phyloP scores from a whole-genome alignment of 2,113 vertebrate species.

The Chloropsis hardwickii region DNA sequence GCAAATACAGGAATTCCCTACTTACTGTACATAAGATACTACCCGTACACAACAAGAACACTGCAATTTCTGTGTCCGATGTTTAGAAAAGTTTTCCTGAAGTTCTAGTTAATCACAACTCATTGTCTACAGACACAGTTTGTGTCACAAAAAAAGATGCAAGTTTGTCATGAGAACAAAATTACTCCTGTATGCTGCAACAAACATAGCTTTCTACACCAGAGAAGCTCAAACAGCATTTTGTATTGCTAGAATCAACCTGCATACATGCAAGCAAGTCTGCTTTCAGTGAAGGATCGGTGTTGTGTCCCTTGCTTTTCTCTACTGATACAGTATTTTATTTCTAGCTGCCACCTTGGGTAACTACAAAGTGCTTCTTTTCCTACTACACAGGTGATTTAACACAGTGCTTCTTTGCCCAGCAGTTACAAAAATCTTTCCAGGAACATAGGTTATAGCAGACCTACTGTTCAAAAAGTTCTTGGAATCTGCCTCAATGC shows the following conservation, averaged over 20 bases:
- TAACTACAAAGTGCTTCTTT: not conserved
- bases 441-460: not conserved
- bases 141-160: not conserved
- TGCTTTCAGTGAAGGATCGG: not conserved
- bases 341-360: not conserved
- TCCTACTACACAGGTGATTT: not conserved
- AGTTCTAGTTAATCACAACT: not conserved
- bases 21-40: not conserved
- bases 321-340: not conserved
- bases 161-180: not conserved
- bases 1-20: not conserved
- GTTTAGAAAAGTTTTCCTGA: not conserved
- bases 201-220: not conserved
- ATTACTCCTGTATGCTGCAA: not conserved
- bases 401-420: not conserved
- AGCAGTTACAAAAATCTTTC: not conserved
- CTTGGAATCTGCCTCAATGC: not conserved
- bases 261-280: not conserved
- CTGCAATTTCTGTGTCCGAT: not conserved
- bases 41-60: too few relatives aligned
- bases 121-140: not conserved
- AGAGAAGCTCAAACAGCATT: not conserved
- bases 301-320: not conserved
- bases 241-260: not conserved
- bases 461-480: not conserved